These are phyloP conservation scores for Pseudococcus longispinus DNA, from an alignment of 2,888 invertebrate genomes.

Conservation along the genomic window DNA sequence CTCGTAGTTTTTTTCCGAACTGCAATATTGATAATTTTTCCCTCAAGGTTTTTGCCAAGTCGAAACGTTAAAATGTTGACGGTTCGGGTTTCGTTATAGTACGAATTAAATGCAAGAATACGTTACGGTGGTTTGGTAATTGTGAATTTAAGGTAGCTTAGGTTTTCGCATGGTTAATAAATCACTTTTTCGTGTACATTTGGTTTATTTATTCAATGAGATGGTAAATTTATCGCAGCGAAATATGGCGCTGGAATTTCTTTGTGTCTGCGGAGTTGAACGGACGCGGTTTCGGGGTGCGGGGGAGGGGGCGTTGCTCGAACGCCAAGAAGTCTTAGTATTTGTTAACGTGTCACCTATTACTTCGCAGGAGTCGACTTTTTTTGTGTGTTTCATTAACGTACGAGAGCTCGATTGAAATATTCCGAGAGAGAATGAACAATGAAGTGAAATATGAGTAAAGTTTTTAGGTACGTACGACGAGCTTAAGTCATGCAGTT, in stretches of 20 bases:
- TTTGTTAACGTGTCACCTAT: conserved; percentile 3
- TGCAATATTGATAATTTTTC: not conserved
- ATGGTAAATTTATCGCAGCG: not conserved
- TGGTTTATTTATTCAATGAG: not conserved
- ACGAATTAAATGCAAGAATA: not conserved
- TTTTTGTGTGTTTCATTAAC: conserved; percentile 7
- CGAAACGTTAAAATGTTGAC: not conserved
- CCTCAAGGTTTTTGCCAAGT: not conserved
- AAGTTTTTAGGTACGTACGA: not conserved
- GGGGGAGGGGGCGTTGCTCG: not conserved
- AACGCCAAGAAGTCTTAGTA: not conserved
- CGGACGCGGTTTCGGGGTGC: not conserved
- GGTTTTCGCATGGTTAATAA: conserved; percentile 5
- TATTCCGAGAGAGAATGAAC: not conserved
- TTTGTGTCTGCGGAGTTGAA: not conserved
- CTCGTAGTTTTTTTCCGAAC: not conserved
- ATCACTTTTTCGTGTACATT: not conserved
- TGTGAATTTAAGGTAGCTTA: not conserved
- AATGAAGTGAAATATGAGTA: conserved; percentile 2
- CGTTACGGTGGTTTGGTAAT: not conserved
- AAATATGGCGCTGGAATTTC: conserved; percentile 8
- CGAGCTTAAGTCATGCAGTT: not conserved
- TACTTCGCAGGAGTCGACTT: not conserved
- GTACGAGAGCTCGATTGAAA: conserved; percentile 3
- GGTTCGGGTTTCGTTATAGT: not conserved